Base-by-base conservation (phyloP, 2,113 vertebrate species). In the Chaetops frenatus region DNA sequence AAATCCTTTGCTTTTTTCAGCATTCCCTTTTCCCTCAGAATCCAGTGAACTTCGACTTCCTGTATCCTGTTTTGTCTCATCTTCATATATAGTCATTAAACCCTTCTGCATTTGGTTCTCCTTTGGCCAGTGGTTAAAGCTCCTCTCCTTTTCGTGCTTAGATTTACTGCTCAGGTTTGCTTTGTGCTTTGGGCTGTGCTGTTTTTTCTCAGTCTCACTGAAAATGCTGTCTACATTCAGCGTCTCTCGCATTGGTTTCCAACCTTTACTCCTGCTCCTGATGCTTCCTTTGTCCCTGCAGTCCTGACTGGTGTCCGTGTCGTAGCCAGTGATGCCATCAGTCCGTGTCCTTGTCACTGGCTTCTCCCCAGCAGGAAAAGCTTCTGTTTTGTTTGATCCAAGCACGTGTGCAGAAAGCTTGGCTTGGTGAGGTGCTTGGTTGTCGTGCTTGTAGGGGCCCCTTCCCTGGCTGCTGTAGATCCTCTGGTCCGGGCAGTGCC, bases 1-100 rank as follows among this genome's bases (percentile, higher is more conserved):
- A 24, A 97, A 86, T 66, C 96, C 94, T 97, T 98, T 98, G 36
- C 74, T 92, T 91, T 98, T 97, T 51, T 99, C 98, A 10, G 85
- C 73, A 64, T 97, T 98, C 22, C 97, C 98, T 83, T 98, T 98
- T 44, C 98, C 97, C 13, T 98, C 98, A 0, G 98, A 98, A 74
- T 99, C 99, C 90, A 99, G 95, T 4, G 99, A 99, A 88, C 98
- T 99, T 57, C 98, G 97, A 95, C 98, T 99, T 86, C 98, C 98
- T 3, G 85, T 97, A 77, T 99, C 99, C 8, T 98, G 98, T 93
- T 98, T 98, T 48, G 97, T 97, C 96, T 99, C 99, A 27, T 99
- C 99, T 97, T 99, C 99, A 33, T 99, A 99, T 64, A 99, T 99
- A 53, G 99, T 99, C 98, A 99, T 98, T 60, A 99, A 97, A 70